A percentile compares a stretch with the other conserved stretches of the same genome.
Evolutionary conservation across 2,113 vertebrate genomes (phyloP).

Genomic region (Poecile atricapillus): DNA sequence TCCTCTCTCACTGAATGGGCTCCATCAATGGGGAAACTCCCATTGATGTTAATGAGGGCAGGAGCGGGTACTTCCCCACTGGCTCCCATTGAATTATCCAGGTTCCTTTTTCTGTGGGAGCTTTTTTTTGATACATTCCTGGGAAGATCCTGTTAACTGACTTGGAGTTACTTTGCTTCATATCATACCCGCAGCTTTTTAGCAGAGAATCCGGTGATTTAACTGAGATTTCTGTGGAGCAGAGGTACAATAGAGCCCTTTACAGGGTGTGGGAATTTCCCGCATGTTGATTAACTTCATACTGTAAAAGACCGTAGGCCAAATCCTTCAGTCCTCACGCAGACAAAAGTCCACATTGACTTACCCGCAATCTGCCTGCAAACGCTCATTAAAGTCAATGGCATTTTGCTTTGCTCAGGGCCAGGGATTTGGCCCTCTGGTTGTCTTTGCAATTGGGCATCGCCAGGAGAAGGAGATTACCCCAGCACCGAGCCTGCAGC

Average conservation of each 20-base stretch:
- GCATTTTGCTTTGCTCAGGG: neutral
- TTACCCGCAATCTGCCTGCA: neutral
- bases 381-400: conserved; percentile 41
- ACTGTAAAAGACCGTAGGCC: conserved; percentile 31
- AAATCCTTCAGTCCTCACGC: conserved; percentile 7
- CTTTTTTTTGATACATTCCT: neutral
- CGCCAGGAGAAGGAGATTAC: neutral
- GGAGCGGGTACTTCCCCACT: neutral
- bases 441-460: neutral
- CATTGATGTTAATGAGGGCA: conserved; percentile 13
- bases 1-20: conserved; percentile 19
- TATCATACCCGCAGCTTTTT: neutral
- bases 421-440: neutral
- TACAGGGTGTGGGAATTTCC: conserved; percentile 39
- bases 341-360: conserved; percentile 52
- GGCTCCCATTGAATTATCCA: neutral
- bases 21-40: conserved; percentile 19
- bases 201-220: neutral
- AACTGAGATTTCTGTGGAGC: neutral
- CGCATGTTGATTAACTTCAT: conserved; percentile 42
- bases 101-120: neutral
- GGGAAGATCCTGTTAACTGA: conserved; percentile 24
- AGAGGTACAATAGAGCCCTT: conserved; percentile 35
- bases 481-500: neutral
- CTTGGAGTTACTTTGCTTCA: neutral